Evolutionary conservation across 2,888 invertebrate species (phyloP).

Genomic region (Lacanobia wlatinum): DNA sequence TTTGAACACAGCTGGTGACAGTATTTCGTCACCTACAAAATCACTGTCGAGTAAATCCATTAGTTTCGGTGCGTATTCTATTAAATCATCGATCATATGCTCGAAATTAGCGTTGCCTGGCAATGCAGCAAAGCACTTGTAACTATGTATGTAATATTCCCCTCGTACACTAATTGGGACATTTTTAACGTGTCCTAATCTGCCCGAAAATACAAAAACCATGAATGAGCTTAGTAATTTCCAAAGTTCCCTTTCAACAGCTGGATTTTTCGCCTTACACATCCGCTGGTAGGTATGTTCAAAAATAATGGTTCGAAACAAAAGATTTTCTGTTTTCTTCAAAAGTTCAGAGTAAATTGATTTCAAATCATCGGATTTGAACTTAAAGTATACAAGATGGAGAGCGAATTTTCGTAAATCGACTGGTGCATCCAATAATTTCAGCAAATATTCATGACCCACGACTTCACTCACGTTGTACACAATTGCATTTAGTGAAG

Average conservation of each 20-base stretch:
- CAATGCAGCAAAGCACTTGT: conserved; percentile 60
- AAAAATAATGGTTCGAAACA: conserved; percentile 74
- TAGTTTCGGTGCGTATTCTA: conserved; percentile 54
- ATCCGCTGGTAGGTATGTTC: conserved; percentile 68
- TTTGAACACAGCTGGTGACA: conserved; percentile 59
- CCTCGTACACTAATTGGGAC: conserved; percentile 60
- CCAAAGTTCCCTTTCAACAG: conserved; percentile 70
- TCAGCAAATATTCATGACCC: conserved; percentile 67
- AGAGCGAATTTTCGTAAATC: conserved; percentile 76
- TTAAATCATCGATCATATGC: conserved; percentile 52
- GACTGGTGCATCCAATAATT: conserved; percentile 73
- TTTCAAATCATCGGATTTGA: conserved; percentile 70
- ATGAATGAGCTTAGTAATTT: conserved; percentile 72
- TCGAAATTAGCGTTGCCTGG: conserved; percentile 65
- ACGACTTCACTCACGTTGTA: conserved; percentile 72
- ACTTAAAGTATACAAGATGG: conserved; percentile 71
- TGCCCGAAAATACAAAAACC: conserved; percentile 60
- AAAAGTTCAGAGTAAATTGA: conserved; percentile 70
- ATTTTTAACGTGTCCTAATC: conserved; percentile 40
- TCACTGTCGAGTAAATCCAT: conserved; percentile 70
- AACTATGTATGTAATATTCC: conserved; percentile 69
- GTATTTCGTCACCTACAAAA: conserved; percentile 68
- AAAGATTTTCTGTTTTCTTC: conserved; percentile 73
- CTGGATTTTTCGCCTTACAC: conserved; percentile 67
- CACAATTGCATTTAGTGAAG: conserved; percentile 78